Evolutionary conservation across 2,888 invertebrate genomes (phyloP).

Genomic region (Heliconius erato): DNA sequence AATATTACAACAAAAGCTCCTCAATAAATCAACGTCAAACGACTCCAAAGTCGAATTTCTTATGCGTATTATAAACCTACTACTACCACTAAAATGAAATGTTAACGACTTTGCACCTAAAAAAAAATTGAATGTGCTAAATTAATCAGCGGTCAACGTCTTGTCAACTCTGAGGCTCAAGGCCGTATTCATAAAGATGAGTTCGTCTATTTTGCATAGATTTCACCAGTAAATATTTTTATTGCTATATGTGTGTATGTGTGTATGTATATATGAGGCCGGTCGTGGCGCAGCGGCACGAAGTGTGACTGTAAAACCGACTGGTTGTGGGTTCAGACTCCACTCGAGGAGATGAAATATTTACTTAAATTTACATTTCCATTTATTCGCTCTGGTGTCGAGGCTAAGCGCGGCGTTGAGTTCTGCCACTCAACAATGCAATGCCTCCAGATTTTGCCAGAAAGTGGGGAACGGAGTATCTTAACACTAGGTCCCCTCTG

Average conservation of each 20-base stretch:
- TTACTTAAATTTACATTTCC: too few species aligned
- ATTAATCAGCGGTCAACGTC: conserved; percentile 65
- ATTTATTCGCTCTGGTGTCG: too few species aligned
- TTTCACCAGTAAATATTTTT: conserved; percentile 29
- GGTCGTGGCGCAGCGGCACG: too few species aligned
- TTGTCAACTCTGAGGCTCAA: conserved; percentile 59
- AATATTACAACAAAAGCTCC: conserved; percentile 43
- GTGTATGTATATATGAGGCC: too few species aligned
- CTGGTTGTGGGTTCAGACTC: too few species aligned
- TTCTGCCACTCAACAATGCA: too few species aligned
- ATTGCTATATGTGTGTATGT: not conserved
- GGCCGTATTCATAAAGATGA: conserved; percentile 52
- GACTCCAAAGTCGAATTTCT: conserved; percentile 47
- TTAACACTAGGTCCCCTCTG: too few species aligned
- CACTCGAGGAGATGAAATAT: too few species aligned
- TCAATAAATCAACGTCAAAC: conserved; percentile 55
- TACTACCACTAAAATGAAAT: conserved; percentile 54
- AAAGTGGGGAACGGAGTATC: too few species aligned
- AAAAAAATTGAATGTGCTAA: conserved; percentile 58
- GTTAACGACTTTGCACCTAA: conserved; percentile 53
- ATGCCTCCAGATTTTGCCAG: too few species aligned
- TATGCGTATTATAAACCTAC: conserved; percentile 44
- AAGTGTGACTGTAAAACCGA: too few species aligned
- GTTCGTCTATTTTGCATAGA: conserved; percentile 41
- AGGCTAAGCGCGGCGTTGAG: too few species aligned